phyloP scores from a whole-genome alignment of 2,113 vertebrate species.

The Okapia johnstoni region DNA sequence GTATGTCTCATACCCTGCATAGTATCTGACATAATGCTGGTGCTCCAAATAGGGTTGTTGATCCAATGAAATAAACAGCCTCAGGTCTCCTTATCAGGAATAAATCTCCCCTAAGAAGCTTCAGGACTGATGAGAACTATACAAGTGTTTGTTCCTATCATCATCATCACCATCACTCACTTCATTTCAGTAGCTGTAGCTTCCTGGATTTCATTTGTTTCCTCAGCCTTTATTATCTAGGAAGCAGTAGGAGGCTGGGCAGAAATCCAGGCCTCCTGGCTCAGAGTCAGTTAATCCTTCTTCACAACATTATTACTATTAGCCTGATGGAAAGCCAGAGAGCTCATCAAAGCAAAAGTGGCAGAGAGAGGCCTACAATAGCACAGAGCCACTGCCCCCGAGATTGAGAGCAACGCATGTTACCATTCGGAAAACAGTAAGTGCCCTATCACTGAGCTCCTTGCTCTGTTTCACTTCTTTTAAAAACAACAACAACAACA shows the following conservation, averaged over 20 bases:
- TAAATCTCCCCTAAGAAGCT: conserved; percentile 32
- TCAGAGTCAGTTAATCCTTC: conserved; percentile 40
- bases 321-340: conserved; percentile 29
- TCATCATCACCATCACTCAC: conserved; percentile 12
- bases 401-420: neutral
- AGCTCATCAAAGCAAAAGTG: neutral
- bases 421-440: neutral
- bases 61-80: conserved; percentile 20
- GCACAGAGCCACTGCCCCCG: neutral
- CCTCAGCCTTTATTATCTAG: conserved; percentile 33
- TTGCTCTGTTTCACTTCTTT: neutral
- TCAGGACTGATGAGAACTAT: neutral
- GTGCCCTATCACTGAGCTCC: neutral
- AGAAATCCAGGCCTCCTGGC: conserved; percentile 59
- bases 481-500: neutral
- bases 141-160: neutral
- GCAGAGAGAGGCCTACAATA: neutral
- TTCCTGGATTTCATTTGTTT: conserved; percentile 57
- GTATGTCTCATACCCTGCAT: neutral
- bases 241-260: conserved; percentile 51
- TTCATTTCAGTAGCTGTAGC: conserved; percentile 19
- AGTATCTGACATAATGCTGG: neutral
- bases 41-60: neutral
- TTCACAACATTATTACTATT: conserved; percentile 1
- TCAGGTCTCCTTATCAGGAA: conserved; percentile 24